These are phyloP conservation scores for Synanthedon andrenaeformis DNA, from an alignment of 2,888 invertebrate genomes.

Conservation along the genomic window DNA sequence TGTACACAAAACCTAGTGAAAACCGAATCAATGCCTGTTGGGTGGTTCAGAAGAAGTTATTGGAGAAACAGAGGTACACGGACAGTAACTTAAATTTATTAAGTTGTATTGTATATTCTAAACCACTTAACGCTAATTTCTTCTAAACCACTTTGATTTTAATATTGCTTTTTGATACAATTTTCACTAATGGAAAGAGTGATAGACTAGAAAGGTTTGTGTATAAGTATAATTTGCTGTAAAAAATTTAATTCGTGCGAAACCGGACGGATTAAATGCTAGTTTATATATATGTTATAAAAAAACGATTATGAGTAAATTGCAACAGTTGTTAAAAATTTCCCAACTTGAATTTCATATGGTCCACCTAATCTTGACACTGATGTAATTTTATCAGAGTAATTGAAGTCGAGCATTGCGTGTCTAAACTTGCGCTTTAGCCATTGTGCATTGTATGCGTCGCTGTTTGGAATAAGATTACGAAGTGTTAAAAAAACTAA, in stretches of 20 bases:
- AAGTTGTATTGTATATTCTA: too few species aligned
- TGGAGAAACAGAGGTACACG: too few species aligned
- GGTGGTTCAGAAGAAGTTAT: too few species aligned
- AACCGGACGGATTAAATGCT: background rate
- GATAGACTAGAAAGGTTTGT: background rate
- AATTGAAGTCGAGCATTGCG: background rate
- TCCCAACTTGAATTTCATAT: background rate
- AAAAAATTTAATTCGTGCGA: background rate
- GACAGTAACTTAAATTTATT: too few species aligned
- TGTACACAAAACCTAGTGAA: too few species aligned
- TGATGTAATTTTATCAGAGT: background rate
- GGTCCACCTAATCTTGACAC: background rate
- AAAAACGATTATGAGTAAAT: too few species aligned
- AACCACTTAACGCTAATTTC: too few species aligned
- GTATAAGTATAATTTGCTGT: background rate
- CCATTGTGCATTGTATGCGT: background rate
- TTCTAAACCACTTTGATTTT: too few species aligned
- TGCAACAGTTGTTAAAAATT: background rate
- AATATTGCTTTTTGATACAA: background rate
- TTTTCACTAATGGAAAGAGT: background rate
- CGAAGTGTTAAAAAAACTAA: background rate
- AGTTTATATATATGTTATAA: too few species aligned
- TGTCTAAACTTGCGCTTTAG: background rate
- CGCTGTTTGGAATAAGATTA: background rate
- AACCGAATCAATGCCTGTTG: too few species aligned